phyloP scores from a whole-genome alignment of 2,888 invertebrate genomes.

The Zaprionus bogoriensis region DNA sequence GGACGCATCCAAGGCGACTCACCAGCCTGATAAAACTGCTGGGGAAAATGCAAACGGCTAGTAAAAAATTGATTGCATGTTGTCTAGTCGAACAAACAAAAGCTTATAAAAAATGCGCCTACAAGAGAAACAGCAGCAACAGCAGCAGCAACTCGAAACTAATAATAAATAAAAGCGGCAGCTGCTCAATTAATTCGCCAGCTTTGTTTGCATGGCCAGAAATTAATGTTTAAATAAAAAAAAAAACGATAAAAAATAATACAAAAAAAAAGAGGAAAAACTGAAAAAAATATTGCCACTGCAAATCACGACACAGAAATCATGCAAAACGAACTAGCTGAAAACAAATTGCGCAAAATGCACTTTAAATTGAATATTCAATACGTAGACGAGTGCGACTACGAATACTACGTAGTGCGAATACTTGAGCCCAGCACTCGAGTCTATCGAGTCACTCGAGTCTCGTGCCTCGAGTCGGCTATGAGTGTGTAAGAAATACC shows the following conservation, averaged over 20 bases:
- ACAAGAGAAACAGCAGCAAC: slow-evolving; percentile 20
- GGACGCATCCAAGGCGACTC: slow-evolving; percentile 43
- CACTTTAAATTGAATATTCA: slow-evolving; percentile 64
- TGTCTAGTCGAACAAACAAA: slow-evolving; percentile 53
- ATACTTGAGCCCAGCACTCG: not conserved
- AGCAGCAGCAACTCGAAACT: slow-evolving; percentile 14
- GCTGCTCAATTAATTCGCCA: slow-evolving; percentile 68
- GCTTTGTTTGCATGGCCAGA: slow-evolving; percentile 58
- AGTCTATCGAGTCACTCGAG: not conserved
- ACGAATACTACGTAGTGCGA: slow-evolving; percentile 9
- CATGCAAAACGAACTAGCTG: slow-evolving; percentile 58
- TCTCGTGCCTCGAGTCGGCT: not conserved
- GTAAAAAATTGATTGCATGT: slow-evolving; percentile 43
- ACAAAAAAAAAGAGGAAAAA: slow-evolving; percentile 1
- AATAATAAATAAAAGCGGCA: slow-evolving; percentile 58
- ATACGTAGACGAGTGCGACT: no score
- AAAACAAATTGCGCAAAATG: slow-evolving; percentile 72
- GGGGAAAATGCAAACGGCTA: slow-evolving; percentile 16
- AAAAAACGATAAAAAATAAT: slow-evolving; percentile 8
- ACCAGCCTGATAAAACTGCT: slow-evolving; percentile 43
- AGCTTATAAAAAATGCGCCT: slow-evolving; percentile 55
- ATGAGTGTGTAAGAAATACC: slow-evolving; percentile 22
- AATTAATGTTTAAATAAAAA: slow-evolving; percentile 63
- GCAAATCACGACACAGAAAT: slow-evolving; percentile 71
- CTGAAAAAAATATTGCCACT: slow-evolving; percentile 56